Percentiles rank a stretch among this genome's conserved stretches.
These are phyloP conservation scores for Lysandra bellargus DNA, from an alignment of 2,888 invertebrate genomes.

Conservation along the genomic window DNA sequence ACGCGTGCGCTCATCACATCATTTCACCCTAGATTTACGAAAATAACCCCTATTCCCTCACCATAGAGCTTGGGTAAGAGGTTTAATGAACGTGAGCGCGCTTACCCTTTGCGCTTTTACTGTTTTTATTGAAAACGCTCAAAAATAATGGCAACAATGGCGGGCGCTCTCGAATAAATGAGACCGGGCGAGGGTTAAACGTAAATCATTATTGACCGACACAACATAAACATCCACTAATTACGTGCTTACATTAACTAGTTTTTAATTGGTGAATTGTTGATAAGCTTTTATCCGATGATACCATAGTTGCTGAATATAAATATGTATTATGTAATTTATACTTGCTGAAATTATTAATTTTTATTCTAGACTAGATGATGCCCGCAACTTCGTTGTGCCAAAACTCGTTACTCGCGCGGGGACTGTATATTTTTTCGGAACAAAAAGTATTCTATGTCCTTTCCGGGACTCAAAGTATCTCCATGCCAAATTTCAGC, in stretches of 20 bases:
- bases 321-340: no score
- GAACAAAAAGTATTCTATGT: no score
- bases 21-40: neutral
- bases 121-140: slow-evolving; percentile 76
- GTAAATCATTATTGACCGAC: slow-evolving; percentile 70
- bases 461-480: no score
- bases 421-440: no score
- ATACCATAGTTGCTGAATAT: slow-evolving; percentile 23
- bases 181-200: slow-evolving; percentile 71
- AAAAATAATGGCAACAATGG: slow-evolving; percentile 70
- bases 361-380: no score
- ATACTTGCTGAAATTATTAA: no score
- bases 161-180: slow-evolving; percentile 71
- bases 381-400: no score
- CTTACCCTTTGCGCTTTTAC: slow-evolving; percentile 59
- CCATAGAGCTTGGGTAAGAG: neutral
- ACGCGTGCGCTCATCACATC: slow-evolving; percentile 52
- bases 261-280: neutral
- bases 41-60: neutral
- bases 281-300: neutral
- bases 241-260: slow-evolving; percentile 17
- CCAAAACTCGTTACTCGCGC: no score
- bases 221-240: slow-evolving; percentile 32
- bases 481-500: no score
- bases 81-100: slow-evolving; percentile 31